phyloP scores from a whole-genome alignment of 2,113 vertebrate genomes.

The Macroglossus sobrinus region DNA sequence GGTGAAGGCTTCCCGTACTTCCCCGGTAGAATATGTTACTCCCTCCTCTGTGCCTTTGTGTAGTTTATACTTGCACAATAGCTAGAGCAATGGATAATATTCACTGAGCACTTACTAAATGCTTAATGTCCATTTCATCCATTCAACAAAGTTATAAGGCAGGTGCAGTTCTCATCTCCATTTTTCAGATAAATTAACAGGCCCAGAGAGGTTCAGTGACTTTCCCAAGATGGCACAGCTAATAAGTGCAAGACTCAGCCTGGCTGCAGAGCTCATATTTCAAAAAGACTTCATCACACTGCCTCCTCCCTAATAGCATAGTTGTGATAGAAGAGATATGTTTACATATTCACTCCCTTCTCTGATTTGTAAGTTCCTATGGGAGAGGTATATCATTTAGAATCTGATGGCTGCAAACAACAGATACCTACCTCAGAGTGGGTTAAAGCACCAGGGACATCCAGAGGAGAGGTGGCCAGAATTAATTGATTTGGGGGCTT shows the following conservation, averaged over 20 bases:
- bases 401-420: background rate
- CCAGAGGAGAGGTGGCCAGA: background rate
- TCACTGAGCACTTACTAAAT: background rate
- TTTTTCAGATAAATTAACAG: background rate
- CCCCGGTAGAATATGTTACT: background rate
- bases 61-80: background rate
- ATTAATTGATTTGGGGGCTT: background rate
- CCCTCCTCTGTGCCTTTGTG: background rate
- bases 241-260: background rate
- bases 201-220: background rate
- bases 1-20: background rate
- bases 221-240: background rate
- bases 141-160: background rate
- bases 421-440: background rate
- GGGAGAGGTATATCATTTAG: background rate
- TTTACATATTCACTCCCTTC: background rate
- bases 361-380: background rate
- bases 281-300: background rate
- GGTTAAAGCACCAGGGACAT: background rate
- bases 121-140: background rate
- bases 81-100: background rate
- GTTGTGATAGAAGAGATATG: background rate
- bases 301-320: background rate
- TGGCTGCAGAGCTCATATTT: background rate
- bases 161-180: background rate